Evolutionary conservation across 2,113 vertebrate species (phyloP).

Genomic region (Menidia beryllina): DNA sequence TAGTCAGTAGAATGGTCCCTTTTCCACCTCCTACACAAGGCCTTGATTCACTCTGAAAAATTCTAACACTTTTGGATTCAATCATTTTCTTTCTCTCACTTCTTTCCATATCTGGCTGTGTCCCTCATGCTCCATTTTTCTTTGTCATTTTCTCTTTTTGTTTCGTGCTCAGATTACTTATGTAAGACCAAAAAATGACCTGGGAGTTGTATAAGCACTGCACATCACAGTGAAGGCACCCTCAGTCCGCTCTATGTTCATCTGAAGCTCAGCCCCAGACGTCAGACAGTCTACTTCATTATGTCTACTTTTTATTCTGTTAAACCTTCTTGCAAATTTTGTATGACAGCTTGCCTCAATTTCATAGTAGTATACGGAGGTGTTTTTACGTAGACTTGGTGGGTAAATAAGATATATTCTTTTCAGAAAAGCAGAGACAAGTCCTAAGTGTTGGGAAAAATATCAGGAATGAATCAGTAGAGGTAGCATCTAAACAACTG

Average conservation of each 20-base stretch:
- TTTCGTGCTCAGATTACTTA: background rate
- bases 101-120: background rate
- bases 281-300: too few relatives aligned
- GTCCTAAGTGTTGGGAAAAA: background rate
- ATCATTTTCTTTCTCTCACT: conserved; percentile 36
- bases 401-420: background rate
- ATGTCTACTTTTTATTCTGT: background rate
- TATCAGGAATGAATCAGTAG: too few relatives aligned
- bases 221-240: too few relatives aligned
- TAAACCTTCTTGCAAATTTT: too few relatives aligned
- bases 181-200: background rate
- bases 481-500: background rate
- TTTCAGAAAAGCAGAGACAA: background rate
- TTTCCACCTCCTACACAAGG: conserved; percentile 30
- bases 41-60: conserved; percentile 41
- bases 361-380: background rate
- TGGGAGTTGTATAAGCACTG: too few relatives aligned
- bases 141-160: conserved; percentile 22
- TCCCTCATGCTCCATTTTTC: conserved; percentile 4
- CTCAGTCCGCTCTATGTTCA: too few relatives aligned
- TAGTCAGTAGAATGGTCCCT: conserved; percentile 18
- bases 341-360: background rate
- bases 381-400: background rate
- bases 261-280: too few relatives aligned
- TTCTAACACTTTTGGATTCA: conserved; percentile 36